Evolutionary conservation across 2,888 invertebrate genomes (phyloP), one percentile per base, ranked within the genome.

Genomic region (Pyrrhosoma nymphula): DNA sequence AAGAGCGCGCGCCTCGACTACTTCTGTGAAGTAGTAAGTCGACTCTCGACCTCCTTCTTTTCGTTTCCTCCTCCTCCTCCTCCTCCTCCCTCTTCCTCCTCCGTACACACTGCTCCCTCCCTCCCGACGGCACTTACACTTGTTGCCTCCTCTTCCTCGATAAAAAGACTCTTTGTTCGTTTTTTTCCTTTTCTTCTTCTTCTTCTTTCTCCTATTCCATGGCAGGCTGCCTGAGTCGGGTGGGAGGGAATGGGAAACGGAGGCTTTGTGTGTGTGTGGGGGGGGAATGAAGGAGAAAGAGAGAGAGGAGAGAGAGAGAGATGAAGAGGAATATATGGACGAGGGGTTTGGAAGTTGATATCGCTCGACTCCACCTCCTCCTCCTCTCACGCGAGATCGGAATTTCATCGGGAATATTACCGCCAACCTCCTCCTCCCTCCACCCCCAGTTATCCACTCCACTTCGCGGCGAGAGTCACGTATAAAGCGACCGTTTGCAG

Each of bases 181-280:
- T 60, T 60, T 60, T 20, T 14, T 60, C 20, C 16, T 60, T 14
- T 60, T 60, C 60, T 14, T 60, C 20, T 60, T 10, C 60, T 60
- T 20, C 16, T 47, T 60, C 60, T 12, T 20, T 60, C 20, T 55
- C 56, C 89, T 55, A 55, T 89, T 89, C 18, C n/a, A 56, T 89
- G 89, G 89, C 89, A 89, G 55, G 26, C 26, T 89, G 89, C 55
- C 89, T 89, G 89, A 89, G 55, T 89, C n/a, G 56, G 47, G 16
- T 0, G 26, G 89, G 56, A n/a, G 89, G 89, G n/a, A 23, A 47
- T 14, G 47, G 30, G 35, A 20, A 14, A 14, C 3, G 60, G 60
- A 60, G 16, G 60, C 2, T 20, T 4, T 20, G 60, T 60, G 60
- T 47, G 60, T 20, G 20, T 60, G 60, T 60, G 60, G 3, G 60